Evolutionary conservation across 1,140 invertebrate species (phyloP).

Genomic region (Cryptotermes secundus): DNA sequence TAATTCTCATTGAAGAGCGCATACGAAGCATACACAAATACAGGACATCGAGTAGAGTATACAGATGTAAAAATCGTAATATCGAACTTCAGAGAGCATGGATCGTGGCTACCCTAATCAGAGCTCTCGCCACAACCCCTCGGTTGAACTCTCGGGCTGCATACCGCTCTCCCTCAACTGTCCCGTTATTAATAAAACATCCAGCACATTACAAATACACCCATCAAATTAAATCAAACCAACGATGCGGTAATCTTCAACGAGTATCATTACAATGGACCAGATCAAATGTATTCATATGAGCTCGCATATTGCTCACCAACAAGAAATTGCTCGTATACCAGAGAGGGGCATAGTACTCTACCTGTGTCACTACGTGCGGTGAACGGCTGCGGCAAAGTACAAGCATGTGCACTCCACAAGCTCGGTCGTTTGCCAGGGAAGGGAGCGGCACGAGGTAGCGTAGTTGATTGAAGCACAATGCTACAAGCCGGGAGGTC

Average conservation of each 20-base stretch:
- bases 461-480: too few relatives aligned
- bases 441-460: too few relatives aligned
- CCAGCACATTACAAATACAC: slow-evolving; percentile 13
- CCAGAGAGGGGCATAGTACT: too few relatives aligned
- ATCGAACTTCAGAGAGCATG: neutral
- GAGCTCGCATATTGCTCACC: neutral
- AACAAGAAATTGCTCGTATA: neutral
- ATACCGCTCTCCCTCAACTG: slow-evolving; percentile 2
- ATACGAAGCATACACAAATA: too few relatives aligned
- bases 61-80: neutral
- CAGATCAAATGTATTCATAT: neutral
- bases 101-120: neutral
- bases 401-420: too few relatives aligned
- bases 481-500: too few relatives aligned
- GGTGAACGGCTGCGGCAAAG: too few relatives aligned
- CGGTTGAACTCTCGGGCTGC: neutral
- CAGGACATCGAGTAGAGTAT: neutral
- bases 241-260: slow-evolving; percentile 16
- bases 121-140: neutral
- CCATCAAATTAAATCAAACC: slow-evolving; percentile 13
- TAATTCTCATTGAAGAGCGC: neutral
- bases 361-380: too few relatives aligned
- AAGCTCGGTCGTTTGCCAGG: too few relatives aligned
- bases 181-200: neutral
- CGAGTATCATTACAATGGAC: neutral